Evolutionary conservation across 2,113 vertebrate species (phyloP).

Genomic region (Poeciliopsis occidentalis): DNA sequence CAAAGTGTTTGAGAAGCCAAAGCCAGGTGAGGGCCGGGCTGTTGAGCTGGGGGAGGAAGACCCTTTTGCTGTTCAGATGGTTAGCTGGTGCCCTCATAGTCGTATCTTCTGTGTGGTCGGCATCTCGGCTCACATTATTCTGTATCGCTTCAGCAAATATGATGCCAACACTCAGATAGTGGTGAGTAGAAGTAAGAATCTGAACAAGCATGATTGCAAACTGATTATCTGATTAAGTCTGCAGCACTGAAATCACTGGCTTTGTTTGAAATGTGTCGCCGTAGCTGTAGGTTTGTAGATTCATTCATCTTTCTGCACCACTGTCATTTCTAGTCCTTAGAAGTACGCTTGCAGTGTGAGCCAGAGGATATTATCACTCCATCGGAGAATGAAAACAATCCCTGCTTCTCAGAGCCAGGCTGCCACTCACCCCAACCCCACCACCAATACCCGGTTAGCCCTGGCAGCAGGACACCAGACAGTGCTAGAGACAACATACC

Average conservation of each 20-base stretch:
- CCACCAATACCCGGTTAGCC: conserved; percentile 83
- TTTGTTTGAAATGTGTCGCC: neutral
- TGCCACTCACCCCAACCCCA: conserved; percentile 86
- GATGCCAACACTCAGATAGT: conserved; percentile 92
- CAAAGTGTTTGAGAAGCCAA: conserved; percentile 96
- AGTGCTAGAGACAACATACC: conserved; percentile 88
- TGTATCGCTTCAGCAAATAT: conserved; percentile 95
- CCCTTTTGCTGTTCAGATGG: conserved; percentile 95
- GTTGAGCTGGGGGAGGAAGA: conserved; percentile 93
- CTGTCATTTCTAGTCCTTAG: conserved; percentile 83
- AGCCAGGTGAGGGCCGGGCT: conserved; percentile 85
- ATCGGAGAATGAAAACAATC: conserved; percentile 87
- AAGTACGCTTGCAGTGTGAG: conserved; percentile 91
- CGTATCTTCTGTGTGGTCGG: conserved; percentile 95
- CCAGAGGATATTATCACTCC: conserved; percentile 93
- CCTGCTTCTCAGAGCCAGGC: conserved; percentile 86
- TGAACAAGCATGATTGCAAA: neutral
- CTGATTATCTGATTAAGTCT: neutral
- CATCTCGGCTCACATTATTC: conserved; percentile 92
- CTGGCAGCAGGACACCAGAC: conserved; percentile 85
- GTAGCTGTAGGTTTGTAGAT: neutral
- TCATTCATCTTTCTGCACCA: neutral
- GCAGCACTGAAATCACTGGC: neutral
- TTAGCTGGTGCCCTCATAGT: conserved; percentile 97
- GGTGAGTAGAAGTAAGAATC: conserved; percentile 82